These are phyloP conservation scores for Drosophila orena DNA, from an alignment of 1,140 invertebrate genomes.

Conservation along the genomic window DNA sequence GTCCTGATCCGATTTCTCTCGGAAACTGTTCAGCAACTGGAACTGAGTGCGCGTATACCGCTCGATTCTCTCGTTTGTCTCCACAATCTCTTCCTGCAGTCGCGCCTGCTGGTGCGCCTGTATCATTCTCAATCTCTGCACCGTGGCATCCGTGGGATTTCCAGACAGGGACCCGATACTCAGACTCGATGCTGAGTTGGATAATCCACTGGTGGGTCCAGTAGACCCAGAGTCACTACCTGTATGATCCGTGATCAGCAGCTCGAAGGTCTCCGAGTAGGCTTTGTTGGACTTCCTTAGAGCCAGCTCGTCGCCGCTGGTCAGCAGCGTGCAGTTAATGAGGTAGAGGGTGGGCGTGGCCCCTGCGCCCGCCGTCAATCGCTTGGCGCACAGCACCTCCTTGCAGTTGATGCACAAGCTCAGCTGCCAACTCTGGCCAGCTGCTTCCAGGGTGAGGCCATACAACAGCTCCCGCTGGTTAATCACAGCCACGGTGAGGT, in stretches of 20 bases:
- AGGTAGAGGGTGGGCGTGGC: constrained; percentile 54
- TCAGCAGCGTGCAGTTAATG: constrained; percentile 67
- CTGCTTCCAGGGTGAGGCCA: constrained; percentile 53
- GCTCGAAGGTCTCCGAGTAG: constrained; percentile 69
- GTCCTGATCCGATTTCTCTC: constrained; percentile 80
- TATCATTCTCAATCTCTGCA: constrained; percentile 57
- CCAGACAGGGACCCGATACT: constrained; percentile 52
- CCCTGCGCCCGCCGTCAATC: constrained; percentile 29
- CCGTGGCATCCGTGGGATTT: constrained; percentile 25
- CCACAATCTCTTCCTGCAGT: constrained; percentile 70
- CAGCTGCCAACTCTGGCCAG: constrained; percentile 63
- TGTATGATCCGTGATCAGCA: constrained; percentile 67
- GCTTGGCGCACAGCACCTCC: constrained; percentile 67
- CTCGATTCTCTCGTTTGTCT: constrained; percentile 69
- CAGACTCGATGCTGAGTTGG: constrained; percentile 37
- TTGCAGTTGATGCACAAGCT: constrained; percentile 74
- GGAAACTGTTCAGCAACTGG: constrained; percentile 73
- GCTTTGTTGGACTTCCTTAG: constrained; percentile 55
- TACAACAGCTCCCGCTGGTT: constrained; percentile 59
- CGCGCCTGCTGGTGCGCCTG: constrained; percentile 55
- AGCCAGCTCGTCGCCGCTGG: constrained; percentile 62
- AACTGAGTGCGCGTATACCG: constrained; percentile 70
- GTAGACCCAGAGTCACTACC: constrained; percentile 9
- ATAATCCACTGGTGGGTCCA: constrained; percentile 15
- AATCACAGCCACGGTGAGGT: constrained; percentile 61